These are phyloP conservation scores for Drosophila watanabei DNA, from an alignment of 1,140 invertebrate species.

Conservation along the genomic window DNA sequence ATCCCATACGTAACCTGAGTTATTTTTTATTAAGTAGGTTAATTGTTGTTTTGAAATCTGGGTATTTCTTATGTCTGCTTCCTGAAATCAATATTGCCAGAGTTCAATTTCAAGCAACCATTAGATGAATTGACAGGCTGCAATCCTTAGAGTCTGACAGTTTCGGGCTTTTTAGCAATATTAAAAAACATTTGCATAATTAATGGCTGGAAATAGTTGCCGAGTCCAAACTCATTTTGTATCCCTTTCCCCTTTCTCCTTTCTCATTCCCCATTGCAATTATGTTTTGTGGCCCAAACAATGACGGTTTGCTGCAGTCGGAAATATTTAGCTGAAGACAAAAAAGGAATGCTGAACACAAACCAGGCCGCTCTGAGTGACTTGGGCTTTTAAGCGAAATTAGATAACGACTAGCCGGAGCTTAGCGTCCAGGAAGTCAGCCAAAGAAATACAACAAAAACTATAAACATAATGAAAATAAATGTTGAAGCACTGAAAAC, in stretches of 20 bases:
- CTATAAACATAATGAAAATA: slow-evolving; percentile 30
- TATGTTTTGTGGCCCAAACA: slow-evolving; percentile 58
- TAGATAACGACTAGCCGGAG: slow-evolving; percentile 67
- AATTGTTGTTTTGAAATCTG: slow-evolving; percentile 60
- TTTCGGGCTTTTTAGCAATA: slow-evolving; percentile 50
- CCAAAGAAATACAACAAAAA: slow-evolving; percentile 23
- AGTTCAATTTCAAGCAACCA: slow-evolving; percentile 29
- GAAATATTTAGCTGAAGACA: slow-evolving; percentile 71
- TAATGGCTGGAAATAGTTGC: slow-evolving; percentile 72
- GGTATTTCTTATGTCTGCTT: not conserved
- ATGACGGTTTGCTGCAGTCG: slow-evolving; percentile 69
- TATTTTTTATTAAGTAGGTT: slow-evolving; percentile 62
- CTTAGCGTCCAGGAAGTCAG: slow-evolving; percentile 36
- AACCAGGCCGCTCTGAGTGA: slow-evolving; percentile 42
- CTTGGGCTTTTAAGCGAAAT: slow-evolving; percentile 67
- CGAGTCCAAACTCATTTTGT: slow-evolving; percentile 29
- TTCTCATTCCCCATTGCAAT: slow-evolving; percentile 52
- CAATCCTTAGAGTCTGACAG: slow-evolving; percentile 23
- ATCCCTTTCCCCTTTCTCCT: no score
- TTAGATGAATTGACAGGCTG: slow-evolving; percentile 69
- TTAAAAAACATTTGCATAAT: slow-evolving; percentile 76
- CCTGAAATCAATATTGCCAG: slow-evolving; percentile 6
- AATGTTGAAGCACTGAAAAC: slow-evolving; percentile 13
- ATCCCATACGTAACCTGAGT: slow-evolving; percentile 55
- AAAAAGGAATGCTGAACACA: slow-evolving; percentile 36